Base-by-base conservation (phyloP, 1,140 invertebrate species). In the Papilio dardanus region DNA sequence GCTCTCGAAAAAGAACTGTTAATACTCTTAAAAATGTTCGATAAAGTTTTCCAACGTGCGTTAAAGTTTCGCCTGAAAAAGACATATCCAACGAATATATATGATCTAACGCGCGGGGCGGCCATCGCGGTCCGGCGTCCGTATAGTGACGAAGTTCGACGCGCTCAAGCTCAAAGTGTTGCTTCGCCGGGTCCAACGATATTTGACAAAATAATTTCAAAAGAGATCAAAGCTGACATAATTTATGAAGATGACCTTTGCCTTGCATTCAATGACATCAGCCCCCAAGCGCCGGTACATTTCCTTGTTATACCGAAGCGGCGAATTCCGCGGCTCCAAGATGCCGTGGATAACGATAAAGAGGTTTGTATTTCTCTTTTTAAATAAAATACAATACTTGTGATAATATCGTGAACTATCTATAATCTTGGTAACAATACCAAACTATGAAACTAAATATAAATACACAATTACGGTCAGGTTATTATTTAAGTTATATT, bases 291-390 rank as follows among this genome's bases (percentile, higher is more conserved):
- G 10, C 97, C 97, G 0, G 95, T 96, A 1, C 97, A 98, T 93
- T 97, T 98, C 84, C 91, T 98, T 1, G 97, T 98, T 1, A 97
- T 98, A 86, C 97, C 97, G 1, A 97, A 96, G 81, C 95, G 95
- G 76, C 93, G 94, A 37, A 96, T 97, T 76, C 77, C 94, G 0
- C 94, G 94, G 80, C 82, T 97, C 7, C 94, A 95, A 35, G 93
- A 95, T 54, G 94, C 91, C 6, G 86, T 88, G 42, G 81, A 81
- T 12, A 80, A 62, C 42, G 93, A 94, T 78, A 87, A 94, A 79
- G 91, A 94, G 76, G 94, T 94, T 77, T 40, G 35, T 46, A 75
- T 67, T 75, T 1, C 12, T 30, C 21, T 33, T 31, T 1, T 1
- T 30, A 30, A 28, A 50, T 42, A 16, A n/a, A 35, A 19, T 19